Evolutionary conservation across 2,113 vertebrate species (phyloP).

Genomic region (Myanophis thanlyinensis): DNA sequence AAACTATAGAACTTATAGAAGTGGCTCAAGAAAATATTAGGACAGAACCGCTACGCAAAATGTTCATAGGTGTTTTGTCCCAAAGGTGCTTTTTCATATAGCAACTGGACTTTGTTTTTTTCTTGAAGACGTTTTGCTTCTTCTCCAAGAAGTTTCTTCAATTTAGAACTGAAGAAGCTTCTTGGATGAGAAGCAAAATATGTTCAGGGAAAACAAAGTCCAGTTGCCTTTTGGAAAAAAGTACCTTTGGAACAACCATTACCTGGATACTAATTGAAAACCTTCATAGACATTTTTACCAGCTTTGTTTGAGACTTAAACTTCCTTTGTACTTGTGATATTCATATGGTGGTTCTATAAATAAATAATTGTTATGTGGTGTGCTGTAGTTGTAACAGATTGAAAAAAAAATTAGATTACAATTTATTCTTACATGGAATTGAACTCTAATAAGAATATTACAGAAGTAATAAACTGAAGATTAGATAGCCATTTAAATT

Average conservation of each 20-base stretch:
- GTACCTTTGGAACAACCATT: too few relatives aligned
- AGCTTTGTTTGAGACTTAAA: not conserved
- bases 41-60: not conserved
- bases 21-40: not conserved
- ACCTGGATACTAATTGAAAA: too few relatives aligned
- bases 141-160: too few relatives aligned
- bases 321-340: not conserved
- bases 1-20: not conserved
- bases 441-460: not conserved
- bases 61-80: not conserved
- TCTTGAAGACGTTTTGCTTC: too few relatives aligned
- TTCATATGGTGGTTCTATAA: constrained; percentile 1
- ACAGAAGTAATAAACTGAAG: not conserved
- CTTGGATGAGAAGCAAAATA: too few relatives aligned
- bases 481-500: not conserved
- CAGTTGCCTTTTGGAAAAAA: too few relatives aligned
- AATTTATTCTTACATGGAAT: not conserved
- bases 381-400: not conserved
- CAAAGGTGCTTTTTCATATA: too few relatives aligned
- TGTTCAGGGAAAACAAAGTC: too few relatives aligned
- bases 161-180: too few relatives aligned
- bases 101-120: too few relatives aligned
- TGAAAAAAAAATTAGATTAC: not conserved
- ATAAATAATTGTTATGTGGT: not conserved
- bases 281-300: not conserved